phyloP scores from a whole-genome alignment of 2,888 invertebrate species.

The Spisula subtruncata region DNA sequence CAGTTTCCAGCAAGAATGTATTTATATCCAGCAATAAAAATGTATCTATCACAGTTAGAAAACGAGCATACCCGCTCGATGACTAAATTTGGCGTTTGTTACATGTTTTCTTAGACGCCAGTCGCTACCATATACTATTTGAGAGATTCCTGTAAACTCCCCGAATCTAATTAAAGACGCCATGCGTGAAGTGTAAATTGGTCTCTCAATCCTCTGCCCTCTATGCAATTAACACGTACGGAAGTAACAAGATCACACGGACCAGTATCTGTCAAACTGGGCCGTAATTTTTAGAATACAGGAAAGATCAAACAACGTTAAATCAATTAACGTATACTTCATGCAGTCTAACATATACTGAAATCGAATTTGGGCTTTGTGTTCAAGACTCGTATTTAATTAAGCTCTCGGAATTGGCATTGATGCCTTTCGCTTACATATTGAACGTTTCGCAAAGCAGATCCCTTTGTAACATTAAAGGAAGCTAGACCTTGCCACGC shows the following conservation, averaged over 20 bases:
- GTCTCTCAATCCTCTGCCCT: not conserved
- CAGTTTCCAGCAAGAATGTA: not conserved
- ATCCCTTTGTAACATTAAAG: not conserved
- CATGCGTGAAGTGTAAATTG: not conserved
- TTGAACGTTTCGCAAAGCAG: slow-evolving; percentile 17
- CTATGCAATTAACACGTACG: not conserved
- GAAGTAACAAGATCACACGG: not conserved
- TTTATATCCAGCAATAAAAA: not conserved
- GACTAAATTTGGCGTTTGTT: not conserved
- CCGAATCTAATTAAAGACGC: not conserved
- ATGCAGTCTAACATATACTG: slow-evolving; percentile 45
- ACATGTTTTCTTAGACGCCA: not conserved
- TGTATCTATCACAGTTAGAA: not conserved
- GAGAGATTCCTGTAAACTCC: not conserved
- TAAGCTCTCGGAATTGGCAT: slow-evolving; percentile 1
- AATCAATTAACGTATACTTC: slow-evolving; percentile 45
- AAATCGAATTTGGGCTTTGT: slow-evolving; percentile 34
- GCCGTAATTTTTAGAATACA: not conserved
- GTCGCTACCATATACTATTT: not conserved
- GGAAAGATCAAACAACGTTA: not conserved
- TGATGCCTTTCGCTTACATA: slow-evolving; percentile 15
- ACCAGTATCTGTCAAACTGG: not conserved
- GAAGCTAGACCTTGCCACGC: not conserved
- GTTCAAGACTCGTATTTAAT: slow-evolving; percentile 41
- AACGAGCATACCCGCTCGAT: not conserved